Evolutionary conservation across 2,113 vertebrate genomes (phyloP), one percentile per base, ranked within the genome.

Genomic region (Cryptotis parvus): DNA sequence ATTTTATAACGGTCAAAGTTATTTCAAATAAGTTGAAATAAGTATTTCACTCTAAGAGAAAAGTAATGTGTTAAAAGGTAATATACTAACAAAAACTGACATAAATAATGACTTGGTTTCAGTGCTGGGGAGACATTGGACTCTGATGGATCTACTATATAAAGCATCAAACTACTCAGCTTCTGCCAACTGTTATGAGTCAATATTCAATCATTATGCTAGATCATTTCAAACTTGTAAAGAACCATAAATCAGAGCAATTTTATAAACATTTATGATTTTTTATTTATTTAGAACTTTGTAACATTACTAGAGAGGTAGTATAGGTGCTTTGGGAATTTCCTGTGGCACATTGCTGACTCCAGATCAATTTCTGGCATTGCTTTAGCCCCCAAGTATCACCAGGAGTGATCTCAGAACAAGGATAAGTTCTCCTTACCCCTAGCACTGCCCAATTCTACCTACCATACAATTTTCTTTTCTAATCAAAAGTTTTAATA

Each of bases 201-300:
- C 2, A 79, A 75, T 1, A 66, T 2, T 0, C 0, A 76, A 27
- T 14, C 22, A 49, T 6, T 49, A 3, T 74, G 18, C 3, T 1
- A 74, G 10, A 55, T 41, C 27, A 49, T 35, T 84, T 4, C 26
- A 39, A 58, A 58, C 78, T 61, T 69, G 61, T 92, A 18, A 72
- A 79, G 49, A 80, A 49, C 5, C 11, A 89, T 27, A 15, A 43
- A 66, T 77, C 33, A 43, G 33, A 87, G 33, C 63, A 12, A 82
- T 24, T 73, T 41, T 65, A 12, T 69, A 6, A 91, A 65, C 69
- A 89, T 4, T 10, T 80, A 58, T n/a, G n/a, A n/a, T n/a, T n/a
- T n/a, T n/a, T n/a, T n/a, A 8, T 76, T 87, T 66, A 43, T 55
- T 84, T 37, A 24, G 27, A 33, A 6, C n/a, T 70, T 39, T 73